Evolutionary conservation across 2,797 vertebrate genomes (phyloP), one percentile per base, ranked within the genome.

Genomic region (Pelodytes ibericus): DNA sequence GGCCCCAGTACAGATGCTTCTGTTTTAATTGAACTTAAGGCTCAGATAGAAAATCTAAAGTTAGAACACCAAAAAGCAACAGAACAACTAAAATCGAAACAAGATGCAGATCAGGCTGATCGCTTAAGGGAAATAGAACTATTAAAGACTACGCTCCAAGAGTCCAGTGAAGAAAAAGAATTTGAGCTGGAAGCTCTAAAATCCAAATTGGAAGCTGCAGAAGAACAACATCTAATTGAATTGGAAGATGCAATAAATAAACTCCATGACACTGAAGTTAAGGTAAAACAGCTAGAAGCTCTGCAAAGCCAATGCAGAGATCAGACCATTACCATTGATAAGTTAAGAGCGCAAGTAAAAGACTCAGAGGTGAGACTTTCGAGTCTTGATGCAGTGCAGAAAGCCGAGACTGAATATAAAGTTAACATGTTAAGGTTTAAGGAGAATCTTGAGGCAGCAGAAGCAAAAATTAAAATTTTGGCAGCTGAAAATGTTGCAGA

Each of bases 201-300:
- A 58, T 88, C 84, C 29, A 93, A 88, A 1, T 84, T 99, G 80
- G 98, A 99, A 81, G 92, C 83, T 39, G 85, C 89, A 0, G 97
- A 99, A 86, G 94, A 97, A 75, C 97, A 98, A 85, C 96, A 99
- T 80, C 93, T 99, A 26, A 94, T 98, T 70, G 97, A 99, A 85
- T 95, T 99, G 95, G 97, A 99, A 85, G 98, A 99, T 39, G 87
- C 93, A 16, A 88, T 99, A 77, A 94, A 91, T 83, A 99, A 98
- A 83, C 88, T 99, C 20, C 96, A 98, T 86, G 87, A 92, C 75
- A 90, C 93, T 0, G 96, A 99, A 82, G 80, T 93, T 77, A 94
- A 94, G 88, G 92, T 98, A 85, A 98, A 97, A 81, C 94, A 95
- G 83, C 90, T 97, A 71, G 94, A 97, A 88, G 91, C 88, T 60